phyloP scores from a whole-genome alignment of 2,113 vertebrate genomes.

The Mesoclemmys tuberculata region DNA sequence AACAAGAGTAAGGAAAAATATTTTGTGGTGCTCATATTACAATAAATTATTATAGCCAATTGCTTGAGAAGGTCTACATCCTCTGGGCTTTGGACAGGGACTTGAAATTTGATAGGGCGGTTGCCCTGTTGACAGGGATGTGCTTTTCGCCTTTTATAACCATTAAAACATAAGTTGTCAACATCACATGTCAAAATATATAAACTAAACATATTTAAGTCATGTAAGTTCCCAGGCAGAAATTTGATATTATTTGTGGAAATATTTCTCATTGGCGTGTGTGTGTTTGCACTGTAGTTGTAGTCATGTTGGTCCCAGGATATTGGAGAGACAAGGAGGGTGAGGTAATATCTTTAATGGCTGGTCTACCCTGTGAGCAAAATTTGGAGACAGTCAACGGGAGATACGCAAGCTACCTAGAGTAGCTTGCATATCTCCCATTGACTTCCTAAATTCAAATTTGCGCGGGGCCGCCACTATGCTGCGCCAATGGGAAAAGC shows the following conservation, averaged over 20 bases:
- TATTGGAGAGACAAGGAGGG: background rate
- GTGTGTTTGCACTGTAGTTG: background rate
- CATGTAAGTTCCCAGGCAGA: background rate
- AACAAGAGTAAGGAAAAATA: conserved; percentile 58
- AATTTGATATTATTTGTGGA: background rate
- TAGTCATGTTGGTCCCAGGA: background rate
- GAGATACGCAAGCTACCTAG: no score
- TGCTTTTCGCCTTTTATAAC: background rate
- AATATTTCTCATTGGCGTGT: background rate
- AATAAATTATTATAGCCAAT: conserved; percentile 25
- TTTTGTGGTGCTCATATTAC: background rate
- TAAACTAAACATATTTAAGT: background rate
- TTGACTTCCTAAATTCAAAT: no score
- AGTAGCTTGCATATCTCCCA: no score
- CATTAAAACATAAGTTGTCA: background rate
- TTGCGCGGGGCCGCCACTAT: no score
- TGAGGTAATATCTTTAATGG: no score
- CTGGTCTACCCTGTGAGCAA: no score
- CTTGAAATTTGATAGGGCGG: conserved; percentile 42
- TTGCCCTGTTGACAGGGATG: conserved; percentile 32
- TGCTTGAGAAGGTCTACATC: background rate
- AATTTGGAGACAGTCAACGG: no score
- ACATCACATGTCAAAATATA: background rate
- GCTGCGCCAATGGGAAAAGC: no score
- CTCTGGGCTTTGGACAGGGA: conserved; percentile 30